phyloP scores from a whole-genome alignment of 2,113 vertebrate species.

The Sterrhoptilus dennistouni region DNA sequence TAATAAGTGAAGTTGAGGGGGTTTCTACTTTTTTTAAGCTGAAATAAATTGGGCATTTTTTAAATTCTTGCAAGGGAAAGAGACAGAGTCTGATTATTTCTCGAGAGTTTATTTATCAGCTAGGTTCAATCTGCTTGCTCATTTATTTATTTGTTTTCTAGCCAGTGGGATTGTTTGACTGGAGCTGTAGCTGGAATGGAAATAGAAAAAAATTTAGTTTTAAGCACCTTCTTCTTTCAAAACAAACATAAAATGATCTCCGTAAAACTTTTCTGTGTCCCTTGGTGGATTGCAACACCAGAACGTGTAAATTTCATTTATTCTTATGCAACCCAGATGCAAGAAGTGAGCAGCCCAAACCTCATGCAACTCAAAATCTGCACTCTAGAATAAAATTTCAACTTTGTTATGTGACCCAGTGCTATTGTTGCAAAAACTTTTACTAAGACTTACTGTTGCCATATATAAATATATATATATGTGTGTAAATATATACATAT shows the following conservation, averaged over 20 bases:
- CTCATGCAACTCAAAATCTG: not conserved
- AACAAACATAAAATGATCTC: not conserved
- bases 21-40: not conserved
- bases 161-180: not conserved
- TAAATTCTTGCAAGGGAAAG: not conserved
- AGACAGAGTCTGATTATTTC: not conserved
- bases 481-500: too few relatives aligned
- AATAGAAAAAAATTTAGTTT: not conserved
- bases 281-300: not conserved
- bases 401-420: accelerated
- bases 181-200: not conserved
- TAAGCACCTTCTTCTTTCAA: not conserved
- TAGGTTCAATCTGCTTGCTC: accelerated
- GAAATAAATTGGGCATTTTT: not conserved
- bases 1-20: not conserved
- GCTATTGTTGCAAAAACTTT: not conserved
- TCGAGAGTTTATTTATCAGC: not conserved
- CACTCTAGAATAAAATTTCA: not conserved
- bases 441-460: too few relatives aligned
- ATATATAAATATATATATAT: too few relatives aligned
- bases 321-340: not conserved
- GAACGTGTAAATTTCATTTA: not conserved
- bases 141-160: not conserved
- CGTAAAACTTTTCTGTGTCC: not conserved
- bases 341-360: not conserved